Evolutionary conservation across 2,888 invertebrate genomes (phyloP).

Genomic region (Ischnura elegans): DNA sequence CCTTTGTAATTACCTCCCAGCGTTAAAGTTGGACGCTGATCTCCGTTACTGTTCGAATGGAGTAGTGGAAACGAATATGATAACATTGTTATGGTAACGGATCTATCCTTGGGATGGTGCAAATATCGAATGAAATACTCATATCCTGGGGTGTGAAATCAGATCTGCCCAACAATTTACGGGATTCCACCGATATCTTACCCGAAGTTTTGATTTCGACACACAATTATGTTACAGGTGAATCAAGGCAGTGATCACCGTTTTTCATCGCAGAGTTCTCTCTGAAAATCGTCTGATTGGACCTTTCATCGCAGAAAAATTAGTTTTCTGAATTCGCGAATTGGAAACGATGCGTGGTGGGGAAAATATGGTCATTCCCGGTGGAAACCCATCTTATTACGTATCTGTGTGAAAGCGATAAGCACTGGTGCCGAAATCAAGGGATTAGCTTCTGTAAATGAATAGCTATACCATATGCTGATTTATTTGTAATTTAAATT

Average conservation of each 20-base stretch:
- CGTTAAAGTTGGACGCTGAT: too few species aligned
- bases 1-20: too few species aligned
- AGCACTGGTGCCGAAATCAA: too few species aligned
- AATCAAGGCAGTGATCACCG: not conserved
- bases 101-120: not conserved
- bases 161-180: not conserved
- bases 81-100: not conserved
- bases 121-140: not conserved
- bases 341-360: too few species aligned
- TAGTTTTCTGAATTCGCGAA: not conserved
- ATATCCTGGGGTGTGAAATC: not conserved
- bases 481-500: not conserved
- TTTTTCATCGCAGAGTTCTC: not conserved
- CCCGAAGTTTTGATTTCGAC: not conserved
- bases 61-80: not conserved
- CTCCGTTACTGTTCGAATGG: too few species aligned
- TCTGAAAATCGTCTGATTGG: not conserved
- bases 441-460: too few species aligned
- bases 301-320: not conserved
- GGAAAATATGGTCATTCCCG: not conserved
- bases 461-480: too few species aligned
- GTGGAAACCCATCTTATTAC: too few species aligned
- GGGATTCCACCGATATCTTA: not conserved
- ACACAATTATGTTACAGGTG: not conserved
- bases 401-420: too few species aligned